Base-by-base conservation (phyloP, 2,888 invertebrate species). In the Rhaphigaster nebulosa region DNA sequence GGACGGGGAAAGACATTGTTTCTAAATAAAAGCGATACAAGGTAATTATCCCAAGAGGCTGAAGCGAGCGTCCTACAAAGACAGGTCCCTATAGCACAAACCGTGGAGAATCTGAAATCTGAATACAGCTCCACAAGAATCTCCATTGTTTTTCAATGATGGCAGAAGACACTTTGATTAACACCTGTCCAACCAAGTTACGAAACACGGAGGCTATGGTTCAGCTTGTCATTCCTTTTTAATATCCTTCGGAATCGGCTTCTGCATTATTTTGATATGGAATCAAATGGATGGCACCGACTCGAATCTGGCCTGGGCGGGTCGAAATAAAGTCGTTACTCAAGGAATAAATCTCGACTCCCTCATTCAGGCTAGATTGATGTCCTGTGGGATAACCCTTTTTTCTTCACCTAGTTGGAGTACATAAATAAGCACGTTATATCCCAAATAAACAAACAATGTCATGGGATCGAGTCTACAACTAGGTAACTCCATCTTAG, bases 101-200 rank as follows among this genome's bases (percentile, higher is more conserved):
- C 84, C 84, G 45, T 84, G 84, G 84, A 84, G 84, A 84, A 84
- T 84, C 84, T 84, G 84, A 84, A 84, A 84, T 84, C 45, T 84
- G 45, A 84, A 84, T 84, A 84, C 45, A n/a, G 45, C 84, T n/a
- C 84, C 41, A 84, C 10, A 38, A n/a, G 84, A 45, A 50, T 41
- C 84, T 84, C 84, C 45, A 84, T 84, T 84, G 84, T 84, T 50
- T 84, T 84, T 45, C 84, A 45, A 18, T 29, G 29, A 20, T 0
- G 38, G 38, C 34, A 23, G 10, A 38, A 38, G 70, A 38, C 70
- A 76, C 20, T 38, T 76, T 76, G 70, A 76, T 76, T 76, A 76
- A 20, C 70, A 29, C 38, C 38, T 76, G 70, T 34, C 70, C 34
- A 20, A 1, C 20, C 23, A 20, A 76, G 70, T 76, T 76, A 76